Evolutionary conservation across 1,140 invertebrate genomes (phyloP), one percentile per base, ranked within the genome.

Genomic region (Orius insidiosus): DNA sequence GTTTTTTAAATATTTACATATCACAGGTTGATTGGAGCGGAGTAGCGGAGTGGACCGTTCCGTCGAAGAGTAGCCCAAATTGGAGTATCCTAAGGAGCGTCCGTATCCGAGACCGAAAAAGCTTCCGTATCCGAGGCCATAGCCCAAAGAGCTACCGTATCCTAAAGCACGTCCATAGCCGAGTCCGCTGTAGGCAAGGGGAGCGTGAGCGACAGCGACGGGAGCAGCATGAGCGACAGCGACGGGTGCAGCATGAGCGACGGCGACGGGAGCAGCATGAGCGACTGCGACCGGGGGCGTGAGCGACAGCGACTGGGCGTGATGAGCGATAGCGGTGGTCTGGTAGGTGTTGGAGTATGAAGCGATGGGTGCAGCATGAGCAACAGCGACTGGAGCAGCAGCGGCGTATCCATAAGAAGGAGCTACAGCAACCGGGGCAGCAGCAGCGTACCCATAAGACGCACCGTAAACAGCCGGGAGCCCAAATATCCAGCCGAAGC

Each of bases 261-360:
- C 24, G 7, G 24, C 34, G 14, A 45, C 32, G 14, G 44, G 15
- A 13, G 31, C 32, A 16, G 44, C 14, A 16, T 18, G n/a, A 15
- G 44, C 18, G 13, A 34, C 6, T 7, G 30, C 34, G 30, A 45
- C 32, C 3, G 35, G 11, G n/a, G n/a, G n/a, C n/a, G n/a, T n/a
- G n/a, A n/a, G n/a, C n/a, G n/a, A n/a, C n/a, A n/a, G n/a, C n/a
- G n/a, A n/a, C n/a, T n/a, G n/a, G 9, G 35, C 35, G 9, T 13
- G 35, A 9, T 11, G 11, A 5, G 14, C 35, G 35, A 15, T 15
- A 11, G n/a, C 14, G 14, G 35, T 13, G 3, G 35, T 37, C 8
- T 37, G 32, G 44, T 45, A 45, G 31, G 44, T 43, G 24, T 43
- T 43, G 2, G 41, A 18, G 24, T 43, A 43, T 2, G 41, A 43